Conservation (phyloP, 2,888 invertebrate genomes). For the Tetanocera ferruginea region DNA sequence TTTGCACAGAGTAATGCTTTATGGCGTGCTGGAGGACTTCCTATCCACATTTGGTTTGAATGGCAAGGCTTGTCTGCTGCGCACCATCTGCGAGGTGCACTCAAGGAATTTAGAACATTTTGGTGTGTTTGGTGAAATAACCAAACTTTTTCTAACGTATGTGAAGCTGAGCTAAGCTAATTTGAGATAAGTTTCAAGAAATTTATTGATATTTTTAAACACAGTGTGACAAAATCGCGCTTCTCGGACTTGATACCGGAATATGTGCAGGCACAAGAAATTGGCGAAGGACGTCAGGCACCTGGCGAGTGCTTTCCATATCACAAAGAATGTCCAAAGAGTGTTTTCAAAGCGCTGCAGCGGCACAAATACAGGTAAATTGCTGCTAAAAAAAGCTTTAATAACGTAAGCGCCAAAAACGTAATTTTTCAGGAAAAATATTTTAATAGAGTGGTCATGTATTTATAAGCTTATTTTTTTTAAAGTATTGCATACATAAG, state of each 20-base stretch:
- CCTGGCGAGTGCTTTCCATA: constrained; percentile 89
- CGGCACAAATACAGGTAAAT: constrained; percentile 62
- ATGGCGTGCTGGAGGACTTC: constrained; percentile 84
- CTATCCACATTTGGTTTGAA: constrained; percentile 84
- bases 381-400: neutral
- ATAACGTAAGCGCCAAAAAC: neutral
- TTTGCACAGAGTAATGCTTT: constrained; percentile 77
- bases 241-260: constrained; percentile 80
- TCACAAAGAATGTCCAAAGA: constrained; percentile 85
- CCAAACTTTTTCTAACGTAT: constrained; percentile 87
- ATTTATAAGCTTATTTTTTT: no score
- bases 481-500: no score
- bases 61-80: constrained; percentile 84
- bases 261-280: constrained; percentile 84
- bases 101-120: constrained; percentile 83
- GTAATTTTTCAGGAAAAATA: no score
- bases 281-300: constrained; percentile 76
- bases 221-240: constrained; percentile 85
- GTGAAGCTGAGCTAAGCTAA: constrained; percentile 57
- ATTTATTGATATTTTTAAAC: neutral
- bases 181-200: neutral
- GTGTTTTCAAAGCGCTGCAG: constrained; percentile 74
- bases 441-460: no score
- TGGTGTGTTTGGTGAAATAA: constrained; percentile 85
- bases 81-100: constrained; percentile 89